Conservation (phyloP, 2,113 vertebrate species). For the Cyprinodon variegatus region DNA sequence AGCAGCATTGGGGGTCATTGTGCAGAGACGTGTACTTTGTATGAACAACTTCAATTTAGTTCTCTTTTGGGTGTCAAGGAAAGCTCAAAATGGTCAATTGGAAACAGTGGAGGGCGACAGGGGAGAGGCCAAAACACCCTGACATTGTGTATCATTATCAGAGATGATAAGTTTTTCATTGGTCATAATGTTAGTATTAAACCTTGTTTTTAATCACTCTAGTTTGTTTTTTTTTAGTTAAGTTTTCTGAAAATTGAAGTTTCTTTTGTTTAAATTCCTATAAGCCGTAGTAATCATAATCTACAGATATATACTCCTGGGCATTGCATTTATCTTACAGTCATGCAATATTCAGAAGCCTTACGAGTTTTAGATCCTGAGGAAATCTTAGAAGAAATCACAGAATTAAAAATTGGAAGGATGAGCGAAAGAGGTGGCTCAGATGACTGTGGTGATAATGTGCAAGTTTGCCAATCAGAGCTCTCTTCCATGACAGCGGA, state of each 20-base stretch:
- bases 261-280: neutral
- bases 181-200: too few species aligned
- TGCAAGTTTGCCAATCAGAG: constrained; percentile 72
- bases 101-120: constrained; percentile 21
- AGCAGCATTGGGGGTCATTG: constrained; percentile 5
- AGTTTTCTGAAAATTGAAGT: neutral
- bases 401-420: constrained; percentile 27
- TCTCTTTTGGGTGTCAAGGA: constrained; percentile 42
- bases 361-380: neutral
- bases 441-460: constrained; percentile 74
- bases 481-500: constrained; percentile 60
- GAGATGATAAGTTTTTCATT: neutral
- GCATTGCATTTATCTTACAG: neutral
- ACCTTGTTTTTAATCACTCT: too few species aligned
- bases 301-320: neutral
- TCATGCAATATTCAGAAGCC: neutral
- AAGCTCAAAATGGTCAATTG: constrained; percentile 28
- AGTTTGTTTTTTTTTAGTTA: neutral
- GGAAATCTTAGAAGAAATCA: constrained; percentile 6
- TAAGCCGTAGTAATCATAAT: neutral
- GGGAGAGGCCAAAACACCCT: constrained; percentile 45
- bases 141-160: constrained; percentile 6
- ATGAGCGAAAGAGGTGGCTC: constrained; percentile 46
- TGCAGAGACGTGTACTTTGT: constrained; percentile 46
- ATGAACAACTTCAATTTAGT: constrained; percentile 47